Percentiles rank a stretch among this genome's conserved stretches.
Conservation (phyloP, 2,113 vertebrate genomes). For the Notarius quadriscutis region DNA sequence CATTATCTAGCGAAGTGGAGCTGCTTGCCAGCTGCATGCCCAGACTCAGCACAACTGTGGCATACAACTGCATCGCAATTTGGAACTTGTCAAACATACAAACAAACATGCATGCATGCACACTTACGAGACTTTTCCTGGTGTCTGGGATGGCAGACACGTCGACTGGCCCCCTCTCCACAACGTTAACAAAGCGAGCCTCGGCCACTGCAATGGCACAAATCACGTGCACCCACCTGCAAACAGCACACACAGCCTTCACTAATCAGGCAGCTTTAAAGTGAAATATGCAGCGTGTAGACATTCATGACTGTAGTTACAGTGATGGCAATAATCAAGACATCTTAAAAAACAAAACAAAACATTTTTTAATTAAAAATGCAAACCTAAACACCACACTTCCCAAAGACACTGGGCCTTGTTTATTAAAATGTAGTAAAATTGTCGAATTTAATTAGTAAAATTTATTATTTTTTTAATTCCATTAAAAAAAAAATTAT, state of each 20-base stretch:
- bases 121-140: slow-evolving; percentile 87
- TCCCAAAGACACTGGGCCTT: background rate
- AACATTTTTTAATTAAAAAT: background rate
- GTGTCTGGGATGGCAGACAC: slow-evolving; percentile 86
- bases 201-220: slow-evolving; percentile 92
- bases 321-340: background rate
- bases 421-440: background rate
- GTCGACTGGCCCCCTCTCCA: slow-evolving; percentile 89
- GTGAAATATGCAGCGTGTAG: background rate
- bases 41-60: background rate
- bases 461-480: no score
- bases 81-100: background rate
- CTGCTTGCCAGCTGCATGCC: background rate
- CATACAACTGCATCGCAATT: background rate
- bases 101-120: no score
- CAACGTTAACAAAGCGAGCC: slow-evolving; percentile 84
- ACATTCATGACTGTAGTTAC: background rate
- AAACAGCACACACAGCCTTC: slow-evolving; percentile 1
- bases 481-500: no score
- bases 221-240: slow-evolving; percentile 93
- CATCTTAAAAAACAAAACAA: background rate
- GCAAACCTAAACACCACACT: background rate
- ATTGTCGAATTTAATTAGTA: no score
- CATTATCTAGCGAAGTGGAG: background rate
- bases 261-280: background rate